Percentiles rank a stretch among this genome's conserved stretches.
These are phyloP conservation scores for Harpalus rufipes DNA, from an alignment of 2,888 invertebrate genomes.

Conservation along the genomic window DNA sequence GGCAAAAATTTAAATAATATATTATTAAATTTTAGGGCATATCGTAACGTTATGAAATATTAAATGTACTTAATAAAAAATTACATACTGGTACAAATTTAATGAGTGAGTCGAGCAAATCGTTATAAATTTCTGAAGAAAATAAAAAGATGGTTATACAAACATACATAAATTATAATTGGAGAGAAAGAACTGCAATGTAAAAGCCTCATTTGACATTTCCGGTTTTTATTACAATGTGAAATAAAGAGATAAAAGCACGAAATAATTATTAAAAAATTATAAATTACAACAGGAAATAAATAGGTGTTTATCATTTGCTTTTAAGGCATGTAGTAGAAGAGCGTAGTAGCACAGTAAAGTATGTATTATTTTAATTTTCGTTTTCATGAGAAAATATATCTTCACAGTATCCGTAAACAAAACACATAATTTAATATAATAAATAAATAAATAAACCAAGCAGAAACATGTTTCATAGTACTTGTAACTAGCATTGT, in stretches of 20 bases:
- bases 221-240: background rate
- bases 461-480: background rate
- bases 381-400: background rate
- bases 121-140: background rate
- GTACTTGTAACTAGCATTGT: background rate
- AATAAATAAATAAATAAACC: background rate
- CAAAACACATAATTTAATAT: background rate
- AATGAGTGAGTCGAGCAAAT: no score
- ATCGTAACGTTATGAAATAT: no score
- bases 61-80: no score
- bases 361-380: background rate
- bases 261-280: background rate
- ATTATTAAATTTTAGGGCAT: no score
- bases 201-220: background rate
- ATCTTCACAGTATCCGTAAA: background rate
- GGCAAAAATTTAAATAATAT: no score
- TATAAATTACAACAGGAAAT: background rate
- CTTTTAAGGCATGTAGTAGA: no score
- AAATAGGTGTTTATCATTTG: no score
- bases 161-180: background rate
- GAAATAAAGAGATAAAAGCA: background rate
- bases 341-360: background rate
- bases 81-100: no score
- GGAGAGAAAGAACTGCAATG: background rate
- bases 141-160: background rate